phyloP scores from a whole-genome alignment of 2,113 vertebrate genomes.

The Nibea coibor region DNA sequence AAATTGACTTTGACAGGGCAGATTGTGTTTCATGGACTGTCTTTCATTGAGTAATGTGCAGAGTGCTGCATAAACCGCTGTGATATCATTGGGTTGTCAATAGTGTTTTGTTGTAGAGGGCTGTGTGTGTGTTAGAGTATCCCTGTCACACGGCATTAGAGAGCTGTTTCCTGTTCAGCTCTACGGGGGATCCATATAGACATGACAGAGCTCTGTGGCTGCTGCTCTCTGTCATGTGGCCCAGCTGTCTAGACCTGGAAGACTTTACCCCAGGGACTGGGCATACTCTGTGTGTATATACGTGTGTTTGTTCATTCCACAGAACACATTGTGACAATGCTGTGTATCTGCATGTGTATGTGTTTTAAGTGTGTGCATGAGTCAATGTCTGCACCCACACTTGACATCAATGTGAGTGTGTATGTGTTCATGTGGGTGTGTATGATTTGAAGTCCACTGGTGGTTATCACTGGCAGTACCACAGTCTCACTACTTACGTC shows the following conservation, averaged over 20 bases:
- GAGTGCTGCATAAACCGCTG: constrained; percentile 53
- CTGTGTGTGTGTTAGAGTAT: constrained; percentile 32
- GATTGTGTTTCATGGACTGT: constrained; percentile 61
- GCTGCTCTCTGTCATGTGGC: constrained; percentile 60
- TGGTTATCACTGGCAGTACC: constrained; percentile 29
- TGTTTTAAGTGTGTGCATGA: constrained; percentile 6
- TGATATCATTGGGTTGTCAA: constrained; percentile 73
- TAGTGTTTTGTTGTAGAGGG: constrained; percentile 50
- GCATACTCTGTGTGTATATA: background rate
- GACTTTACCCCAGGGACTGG: constrained; percentile 21
- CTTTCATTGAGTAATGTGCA: constrained; percentile 58
- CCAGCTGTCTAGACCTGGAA: constrained; percentile 54
- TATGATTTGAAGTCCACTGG: constrained; percentile 1
- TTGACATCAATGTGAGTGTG: background rate
- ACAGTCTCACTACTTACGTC: constrained; percentile 21
- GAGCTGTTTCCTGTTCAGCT: constrained; percentile 43
- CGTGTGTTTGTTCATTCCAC: background rate
- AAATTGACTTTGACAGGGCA: constrained; percentile 64
- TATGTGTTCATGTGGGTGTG: background rate
- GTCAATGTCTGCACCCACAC: constrained; percentile 1
- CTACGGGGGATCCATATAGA: constrained; percentile 39
- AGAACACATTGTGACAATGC: background rate
- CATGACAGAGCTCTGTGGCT: constrained; percentile 54
- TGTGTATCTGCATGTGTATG: background rate
- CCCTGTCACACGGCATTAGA: constrained; percentile 49